A percentile compares a stretch with the other conserved stretches of the same genome.
phyloP scores from a whole-genome alignment of 2,888 invertebrate genomes.

The Caenorhabditis uteleia region DNA sequence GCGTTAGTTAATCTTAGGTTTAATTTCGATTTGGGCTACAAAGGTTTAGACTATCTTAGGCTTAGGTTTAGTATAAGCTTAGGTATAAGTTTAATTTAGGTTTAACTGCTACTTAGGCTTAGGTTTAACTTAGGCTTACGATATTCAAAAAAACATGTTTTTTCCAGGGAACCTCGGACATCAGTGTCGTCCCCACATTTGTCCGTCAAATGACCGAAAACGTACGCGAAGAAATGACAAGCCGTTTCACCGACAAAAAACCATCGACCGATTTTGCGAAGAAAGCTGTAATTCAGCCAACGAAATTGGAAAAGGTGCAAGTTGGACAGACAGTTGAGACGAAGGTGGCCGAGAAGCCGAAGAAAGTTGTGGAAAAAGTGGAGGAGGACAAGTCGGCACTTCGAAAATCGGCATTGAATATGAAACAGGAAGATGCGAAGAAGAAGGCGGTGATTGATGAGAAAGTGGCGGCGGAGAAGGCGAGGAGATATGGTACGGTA shows the following conservation, averaged over 20 bases:
- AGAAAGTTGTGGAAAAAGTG: slow-evolving; percentile 4
- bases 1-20: too few relatives aligned
- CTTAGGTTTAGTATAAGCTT: too few relatives aligned
- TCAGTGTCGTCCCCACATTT: slow-evolving; percentile 50
- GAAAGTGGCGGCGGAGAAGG: slow-evolving; percentile 56
- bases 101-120: too few relatives aligned
- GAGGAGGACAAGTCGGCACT: slow-evolving; percentile 61
- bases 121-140: not conserved
- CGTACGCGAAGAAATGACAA: slow-evolving; percentile 37
- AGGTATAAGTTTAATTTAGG: too few relatives aligned
- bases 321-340: slow-evolving; percentile 45
- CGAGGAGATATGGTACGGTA: slow-evolving; percentile 56
- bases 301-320: slow-evolving; percentile 55
- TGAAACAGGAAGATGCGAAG: slow-evolving; percentile 63
- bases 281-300: slow-evolving; percentile 64
- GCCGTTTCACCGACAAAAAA: slow-evolving; percentile 47
- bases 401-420: slow-evolving; percentile 63
- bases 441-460: slow-evolving; percentile 56
- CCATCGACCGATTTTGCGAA: slow-evolving; percentile 62
- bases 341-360: slow-evolving; percentile 7
- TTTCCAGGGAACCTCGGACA: slow-evolving; percentile 36
- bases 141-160: not conserved
- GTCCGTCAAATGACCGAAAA: slow-evolving; percentile 48
- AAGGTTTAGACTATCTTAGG: too few relatives aligned
- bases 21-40: too few relatives aligned